phyloP scores from a whole-genome alignment of 2,888 invertebrate genomes.

The Ormyrus thymus region DNA sequence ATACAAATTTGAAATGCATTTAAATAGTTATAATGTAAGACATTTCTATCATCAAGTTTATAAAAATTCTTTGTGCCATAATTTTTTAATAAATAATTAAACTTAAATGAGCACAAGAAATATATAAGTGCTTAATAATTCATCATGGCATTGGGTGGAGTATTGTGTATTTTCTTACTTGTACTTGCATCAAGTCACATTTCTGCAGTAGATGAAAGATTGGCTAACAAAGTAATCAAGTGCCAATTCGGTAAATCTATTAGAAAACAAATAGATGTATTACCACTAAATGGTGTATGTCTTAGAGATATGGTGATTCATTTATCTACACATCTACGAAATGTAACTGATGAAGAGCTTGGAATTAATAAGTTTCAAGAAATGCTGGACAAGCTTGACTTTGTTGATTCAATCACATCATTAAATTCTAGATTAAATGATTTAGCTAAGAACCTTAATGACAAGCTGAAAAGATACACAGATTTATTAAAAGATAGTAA shows the following conservation, averaged over 20 bases:
- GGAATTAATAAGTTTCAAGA: conserved; percentile 68
- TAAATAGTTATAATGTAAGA: not conserved
- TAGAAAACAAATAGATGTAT: conserved; percentile 70
- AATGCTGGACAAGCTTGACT: conserved; percentile 68
- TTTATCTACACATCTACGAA: conserved; percentile 64
- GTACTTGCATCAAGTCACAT: conserved; percentile 16
- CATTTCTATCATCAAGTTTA: conserved; percentile 23
- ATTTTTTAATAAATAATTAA: conserved; percentile 29
- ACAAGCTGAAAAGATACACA: conserved; percentile 64
- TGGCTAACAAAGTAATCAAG: conserved; percentile 52
- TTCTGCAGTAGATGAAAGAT: conserved; percentile 52
- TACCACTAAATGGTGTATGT: conserved; percentile 69
- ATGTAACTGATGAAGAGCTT: conserved; percentile 68
- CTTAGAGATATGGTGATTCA: conserved; percentile 69
- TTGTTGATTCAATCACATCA: conserved; percentile 62
- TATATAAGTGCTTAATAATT: not conserved
- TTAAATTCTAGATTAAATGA: conserved; percentile 62
- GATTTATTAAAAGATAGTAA: conserved; percentile 65
- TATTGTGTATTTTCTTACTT: conserved; percentile 18
- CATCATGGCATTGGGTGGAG: conserved; percentile 26
- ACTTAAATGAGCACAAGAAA: not conserved
- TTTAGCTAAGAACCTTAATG: conserved; percentile 66
- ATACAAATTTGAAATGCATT: conserved; percentile 6
- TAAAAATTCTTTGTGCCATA: conserved; percentile 16
- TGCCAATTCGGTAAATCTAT: conserved; percentile 68